These are phyloP conservation scores for Conus canariensis DNA, from an alignment of 2,888 invertebrate species.

Conservation along the genomic window DNA sequence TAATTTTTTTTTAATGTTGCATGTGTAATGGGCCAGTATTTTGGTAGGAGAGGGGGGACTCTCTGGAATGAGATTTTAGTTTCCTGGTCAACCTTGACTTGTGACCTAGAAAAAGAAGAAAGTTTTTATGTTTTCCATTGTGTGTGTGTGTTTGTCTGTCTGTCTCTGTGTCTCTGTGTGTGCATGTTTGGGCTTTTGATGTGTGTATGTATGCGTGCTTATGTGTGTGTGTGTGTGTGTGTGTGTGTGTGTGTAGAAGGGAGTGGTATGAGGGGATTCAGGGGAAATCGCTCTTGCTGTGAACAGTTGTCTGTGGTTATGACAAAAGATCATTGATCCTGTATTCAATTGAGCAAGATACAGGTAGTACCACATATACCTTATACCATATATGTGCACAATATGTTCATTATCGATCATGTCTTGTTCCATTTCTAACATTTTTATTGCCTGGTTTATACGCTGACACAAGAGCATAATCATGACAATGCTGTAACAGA, in stretches of 20 bases:
- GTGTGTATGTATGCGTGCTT: background rate
- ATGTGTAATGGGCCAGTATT: background rate
- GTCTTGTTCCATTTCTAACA: too few species aligned
- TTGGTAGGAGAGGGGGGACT: background rate
- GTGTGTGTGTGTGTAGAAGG: background rate
- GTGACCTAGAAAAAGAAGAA: background rate
- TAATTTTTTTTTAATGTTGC: background rate
- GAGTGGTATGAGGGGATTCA: too few species aligned
- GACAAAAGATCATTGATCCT: too few species aligned
- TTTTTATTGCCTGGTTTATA: too few species aligned
- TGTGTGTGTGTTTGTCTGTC: background rate
- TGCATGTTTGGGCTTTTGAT: background rate
- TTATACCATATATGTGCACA: too few species aligned
- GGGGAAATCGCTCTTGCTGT: too few species aligned
- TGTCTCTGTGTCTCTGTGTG: background rate
- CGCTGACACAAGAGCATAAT: too few species aligned
- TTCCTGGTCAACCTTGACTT: background rate
- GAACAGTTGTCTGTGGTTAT: background rate
- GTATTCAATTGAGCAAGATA: too few species aligned
- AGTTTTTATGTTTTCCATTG: background rate
- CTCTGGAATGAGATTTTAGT: background rate
- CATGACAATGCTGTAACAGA: too few species aligned
- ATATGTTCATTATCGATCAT: too few species aligned
- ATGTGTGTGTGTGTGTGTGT: background rate
- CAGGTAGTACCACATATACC: too few species aligned